phyloP scores from a whole-genome alignment of 1,140 invertebrate species.

The Drosophila nasuta region DNA sequence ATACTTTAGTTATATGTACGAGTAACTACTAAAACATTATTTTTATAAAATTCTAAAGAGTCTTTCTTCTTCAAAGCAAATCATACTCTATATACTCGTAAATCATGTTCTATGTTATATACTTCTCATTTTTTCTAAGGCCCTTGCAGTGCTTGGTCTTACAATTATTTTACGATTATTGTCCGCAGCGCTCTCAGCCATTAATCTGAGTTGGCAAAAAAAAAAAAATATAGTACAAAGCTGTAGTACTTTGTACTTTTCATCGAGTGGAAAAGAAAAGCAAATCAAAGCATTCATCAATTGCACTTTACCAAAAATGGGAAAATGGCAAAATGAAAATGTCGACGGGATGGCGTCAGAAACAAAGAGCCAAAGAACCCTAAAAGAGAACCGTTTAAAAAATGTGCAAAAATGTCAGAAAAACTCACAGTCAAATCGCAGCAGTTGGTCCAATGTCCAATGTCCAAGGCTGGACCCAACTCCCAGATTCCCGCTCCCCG shows the following conservation, averaged over 20 bases:
- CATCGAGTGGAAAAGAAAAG: background rate
- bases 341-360: constrained; percentile 48
- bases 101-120: background rate
- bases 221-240: constrained; percentile 15
- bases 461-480: constrained; percentile 6
- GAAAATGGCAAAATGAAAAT: constrained; percentile 62
- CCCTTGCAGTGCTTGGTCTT: background rate
- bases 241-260: background rate
- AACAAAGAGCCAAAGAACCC: constrained; percentile 50
- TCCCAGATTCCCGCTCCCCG: constrained; percentile 1
- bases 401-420: constrained; percentile 81
- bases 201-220: constrained; percentile 43
- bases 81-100: too few relatives aligned
- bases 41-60: too few relatives aligned
- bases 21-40: too few relatives aligned
- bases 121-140: background rate
- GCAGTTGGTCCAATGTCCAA: constrained; percentile 57
- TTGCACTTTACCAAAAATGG: constrained; percentile 70
- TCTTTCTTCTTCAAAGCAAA: too few relatives aligned
- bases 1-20: too few relatives aligned
- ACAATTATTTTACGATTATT: constrained; percentile 76
- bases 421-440: constrained; percentile 78
- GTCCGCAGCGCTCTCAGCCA: constrained; percentile 13
- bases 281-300: constrained; percentile 69
- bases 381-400: constrained; percentile 42